Evolutionary conservation across 2,113 vertebrate genomes (phyloP).

Genomic region (Heterocephalus glaber): DNA sequence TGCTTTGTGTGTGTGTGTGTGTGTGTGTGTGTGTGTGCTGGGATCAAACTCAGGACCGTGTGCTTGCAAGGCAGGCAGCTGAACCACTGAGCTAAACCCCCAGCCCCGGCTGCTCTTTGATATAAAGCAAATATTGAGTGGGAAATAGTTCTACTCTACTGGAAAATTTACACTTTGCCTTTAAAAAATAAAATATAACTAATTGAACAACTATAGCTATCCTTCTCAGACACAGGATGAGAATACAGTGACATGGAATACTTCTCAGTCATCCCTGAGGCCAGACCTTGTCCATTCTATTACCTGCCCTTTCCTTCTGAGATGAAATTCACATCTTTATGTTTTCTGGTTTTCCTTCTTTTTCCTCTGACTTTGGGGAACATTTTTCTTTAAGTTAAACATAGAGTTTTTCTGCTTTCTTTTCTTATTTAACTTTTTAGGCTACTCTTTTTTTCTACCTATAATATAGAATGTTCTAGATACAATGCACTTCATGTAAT

Average conservation of each 20-base stretch:
- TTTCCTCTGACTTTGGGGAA: conserved; percentile 69
- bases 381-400: conserved; percentile 80
- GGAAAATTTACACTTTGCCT: neutral
- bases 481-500: neutral
- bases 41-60: no score
- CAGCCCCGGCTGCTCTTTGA: conserved; percentile 39
- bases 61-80: no score
- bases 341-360: neutral
- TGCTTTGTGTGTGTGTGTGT: no score
- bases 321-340: conserved; percentile 70
- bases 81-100: no score
- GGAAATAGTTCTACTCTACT: neutral
- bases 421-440: conserved; percentile 75
- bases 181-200: neutral
- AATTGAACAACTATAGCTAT: neutral
- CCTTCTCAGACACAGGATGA: neutral
- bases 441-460: neutral
- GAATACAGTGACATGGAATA: neutral
- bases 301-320: conserved; percentile 76
- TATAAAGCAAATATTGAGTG: neutral
- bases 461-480: neutral
- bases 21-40: no score
- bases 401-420: conserved; percentile 75
- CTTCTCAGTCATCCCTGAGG: neutral
- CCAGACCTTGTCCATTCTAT: conserved; percentile 22